A percentile compares a stretch with the other conserved stretches of the same genome.
Evolutionary conservation across 2,113 vertebrate genomes (phyloP).

Genomic region (Anarhynchus alexandrinus): DNA sequence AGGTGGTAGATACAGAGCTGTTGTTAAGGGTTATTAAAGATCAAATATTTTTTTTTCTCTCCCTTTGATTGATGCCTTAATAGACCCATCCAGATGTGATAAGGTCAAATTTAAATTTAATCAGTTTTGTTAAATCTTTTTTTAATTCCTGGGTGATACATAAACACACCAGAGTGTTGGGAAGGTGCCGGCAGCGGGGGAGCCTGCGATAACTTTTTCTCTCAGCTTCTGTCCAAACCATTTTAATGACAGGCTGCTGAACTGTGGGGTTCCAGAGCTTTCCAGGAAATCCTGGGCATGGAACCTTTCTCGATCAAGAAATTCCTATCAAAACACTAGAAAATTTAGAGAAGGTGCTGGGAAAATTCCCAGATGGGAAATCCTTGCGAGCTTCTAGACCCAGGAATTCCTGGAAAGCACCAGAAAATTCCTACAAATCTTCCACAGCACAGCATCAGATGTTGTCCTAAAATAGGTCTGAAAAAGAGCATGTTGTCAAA

Average conservation of each 20-base stretch:
- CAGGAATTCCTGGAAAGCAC: background rate
- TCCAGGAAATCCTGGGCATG: background rate
- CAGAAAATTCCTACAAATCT: background rate
- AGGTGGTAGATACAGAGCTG: background rate
- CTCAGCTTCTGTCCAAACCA: background rate
- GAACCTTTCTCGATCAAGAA: background rate
- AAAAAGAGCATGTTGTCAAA: background rate
- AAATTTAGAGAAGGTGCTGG: background rate
- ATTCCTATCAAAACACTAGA: background rate
- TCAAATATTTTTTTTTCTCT: background rate
- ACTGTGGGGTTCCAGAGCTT: background rate
- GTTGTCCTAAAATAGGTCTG: background rate
- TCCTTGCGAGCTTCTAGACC: background rate
- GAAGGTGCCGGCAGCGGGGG: background rate
- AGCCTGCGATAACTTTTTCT: background rate
- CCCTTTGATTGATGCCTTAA: conserved; percentile 39
- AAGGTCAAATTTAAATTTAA: conserved; percentile 64
- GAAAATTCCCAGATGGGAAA: background rate
- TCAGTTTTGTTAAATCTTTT: background rate
- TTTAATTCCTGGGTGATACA: background rate
- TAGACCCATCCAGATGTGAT: conserved; percentile 12
- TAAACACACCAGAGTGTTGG: background rate
- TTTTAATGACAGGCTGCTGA: conserved; percentile 20
- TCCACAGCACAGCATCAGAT: background rate
- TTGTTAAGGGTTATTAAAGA: background rate